Base-by-base conservation (phyloP, 2,113 vertebrate genomes). In the Chlorocebus sabaeus region DNA sequence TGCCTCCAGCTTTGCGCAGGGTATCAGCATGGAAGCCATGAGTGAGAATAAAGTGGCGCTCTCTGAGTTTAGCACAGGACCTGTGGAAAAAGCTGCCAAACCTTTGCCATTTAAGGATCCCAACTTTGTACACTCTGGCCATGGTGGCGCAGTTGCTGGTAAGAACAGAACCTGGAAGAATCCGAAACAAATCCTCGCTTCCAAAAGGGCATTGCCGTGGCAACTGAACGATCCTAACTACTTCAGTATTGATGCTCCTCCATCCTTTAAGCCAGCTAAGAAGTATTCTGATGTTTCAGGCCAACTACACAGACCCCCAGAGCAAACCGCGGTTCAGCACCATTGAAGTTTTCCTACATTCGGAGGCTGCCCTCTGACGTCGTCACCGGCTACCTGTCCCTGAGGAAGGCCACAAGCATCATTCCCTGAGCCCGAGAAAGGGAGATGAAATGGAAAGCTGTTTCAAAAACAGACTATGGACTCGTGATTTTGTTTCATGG, bases 91-190 rank as follows among this genome's bases (percentile, higher is more conserved):
- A 73, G 93, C 99, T 16, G 82, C 97, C 84, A 99, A 99, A 87
- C 99, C 99, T 0, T 98, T 99, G 76, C 99, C 99, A 3, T 99
- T 99, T 98, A 99, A 99, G 98, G 99, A 99, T 97, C 99, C 99
- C 45, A 98, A 99, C 80, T 99, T 99, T 92, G 98, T 99, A 50
- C 99, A 99, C 97, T 99, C 99, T 1, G 99, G 99, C 94, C 99
- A 99, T 64, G 99, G 99, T 81, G 99, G 99, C 55, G 99, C 99
- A 90, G 99, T 99, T 88, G 99, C 99, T 96, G 99, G 99, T 97
- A 99, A 99, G 99, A 99, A 99, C 95, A 99, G 99, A 98, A 99
- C 99, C 95, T 99, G 99, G 99, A 99, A 99, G 98, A 99, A 99
- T 98, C 99, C 99, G 94, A 99, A 99, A 98, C 99, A 99, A 98